Evolutionary conservation across 2,113 vertebrate species (phyloP).

Genomic region (Siniperca knerii): DNA sequence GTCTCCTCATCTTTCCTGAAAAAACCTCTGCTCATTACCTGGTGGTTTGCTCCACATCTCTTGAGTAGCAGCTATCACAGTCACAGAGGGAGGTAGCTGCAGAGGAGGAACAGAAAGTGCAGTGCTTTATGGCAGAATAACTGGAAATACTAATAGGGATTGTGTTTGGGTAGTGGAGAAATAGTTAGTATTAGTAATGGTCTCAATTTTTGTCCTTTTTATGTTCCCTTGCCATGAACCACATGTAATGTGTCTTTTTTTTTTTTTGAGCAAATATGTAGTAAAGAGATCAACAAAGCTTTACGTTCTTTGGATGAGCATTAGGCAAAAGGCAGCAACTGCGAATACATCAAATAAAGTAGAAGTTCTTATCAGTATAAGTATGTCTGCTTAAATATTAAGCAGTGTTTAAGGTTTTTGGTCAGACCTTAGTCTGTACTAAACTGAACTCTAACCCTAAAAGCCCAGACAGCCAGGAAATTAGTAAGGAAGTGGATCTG

Average conservation of each 20-base stretch:
- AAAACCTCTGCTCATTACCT: slow-evolving; percentile 51
- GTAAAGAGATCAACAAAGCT: slow-evolving; percentile 9
- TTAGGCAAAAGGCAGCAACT: slow-evolving; percentile 9
- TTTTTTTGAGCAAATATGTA: background rate
- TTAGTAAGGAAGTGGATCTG: slow-evolving; percentile 76
- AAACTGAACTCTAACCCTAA: slow-evolving; percentile 73
- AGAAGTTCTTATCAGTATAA: slow-evolving; percentile 1
- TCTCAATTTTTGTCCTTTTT: slow-evolving; percentile 4
- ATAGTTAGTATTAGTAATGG: background rate
- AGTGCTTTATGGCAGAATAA: slow-evolving; percentile 5
- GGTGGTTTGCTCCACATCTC: slow-evolving; percentile 3
- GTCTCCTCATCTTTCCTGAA: slow-evolving; percentile 38
- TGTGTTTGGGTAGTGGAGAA: slow-evolving; percentile 13
- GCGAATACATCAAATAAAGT: slow-evolving; percentile 13
- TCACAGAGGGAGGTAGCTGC: slow-evolving; percentile 17
- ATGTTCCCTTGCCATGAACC: slow-evolving; percentile 14
- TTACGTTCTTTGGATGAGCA: slow-evolving; percentile 1
- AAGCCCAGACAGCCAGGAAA: slow-evolving; percentile 81
- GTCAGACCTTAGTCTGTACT: slow-evolving; percentile 15
- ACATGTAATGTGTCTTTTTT: background rate
- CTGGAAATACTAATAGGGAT: slow-evolving; percentile 33
- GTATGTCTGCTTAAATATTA: background rate
- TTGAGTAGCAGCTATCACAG: slow-evolving; percentile 21
- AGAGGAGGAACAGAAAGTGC: slow-evolving; percentile 43
- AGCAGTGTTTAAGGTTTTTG: slow-evolving; percentile 13